These are phyloP conservation scores for Stigmatopora nigra DNA, from an alignment of 2,113 vertebrate species.

Conservation along the genomic window DNA sequence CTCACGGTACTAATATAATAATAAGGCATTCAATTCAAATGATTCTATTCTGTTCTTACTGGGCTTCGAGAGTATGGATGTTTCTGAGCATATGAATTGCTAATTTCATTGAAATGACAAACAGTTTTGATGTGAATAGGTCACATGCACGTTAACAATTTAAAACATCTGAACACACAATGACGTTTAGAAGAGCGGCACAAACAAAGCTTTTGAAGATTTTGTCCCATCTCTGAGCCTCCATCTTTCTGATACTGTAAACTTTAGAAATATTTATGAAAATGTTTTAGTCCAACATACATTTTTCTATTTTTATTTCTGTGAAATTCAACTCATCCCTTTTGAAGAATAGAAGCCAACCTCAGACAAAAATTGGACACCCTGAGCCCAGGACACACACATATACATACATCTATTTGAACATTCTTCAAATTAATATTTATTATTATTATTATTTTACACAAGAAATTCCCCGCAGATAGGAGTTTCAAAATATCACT, in stretches of 20 bases:
- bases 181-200: neutral
- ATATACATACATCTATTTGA: no score
- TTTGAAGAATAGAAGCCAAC: no score
- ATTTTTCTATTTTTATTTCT: neutral
- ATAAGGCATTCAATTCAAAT: no score
- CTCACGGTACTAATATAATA: no score
- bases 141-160: neutral
- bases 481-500: conserved; percentile 3
- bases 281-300: neutral
- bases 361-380: no score
- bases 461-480: conserved; percentile 16
- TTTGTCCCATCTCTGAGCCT: neutral
- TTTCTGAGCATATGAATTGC: neutral
- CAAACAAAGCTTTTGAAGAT: neutral
- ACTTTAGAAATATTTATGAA: neutral
- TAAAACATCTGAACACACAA: neutral
- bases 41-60: neutral
- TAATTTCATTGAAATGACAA: neutral
- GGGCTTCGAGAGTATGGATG: neutral
- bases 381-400: no score
- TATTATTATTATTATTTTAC: conserved; percentile 15
- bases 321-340: no score
- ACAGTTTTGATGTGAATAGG: neutral
- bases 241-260: neutral
- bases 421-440: neutral